phyloP scores from a whole-genome alignment of 1,140 invertebrate genomes.

The Thaumetopoea pityocampa region DNA sequence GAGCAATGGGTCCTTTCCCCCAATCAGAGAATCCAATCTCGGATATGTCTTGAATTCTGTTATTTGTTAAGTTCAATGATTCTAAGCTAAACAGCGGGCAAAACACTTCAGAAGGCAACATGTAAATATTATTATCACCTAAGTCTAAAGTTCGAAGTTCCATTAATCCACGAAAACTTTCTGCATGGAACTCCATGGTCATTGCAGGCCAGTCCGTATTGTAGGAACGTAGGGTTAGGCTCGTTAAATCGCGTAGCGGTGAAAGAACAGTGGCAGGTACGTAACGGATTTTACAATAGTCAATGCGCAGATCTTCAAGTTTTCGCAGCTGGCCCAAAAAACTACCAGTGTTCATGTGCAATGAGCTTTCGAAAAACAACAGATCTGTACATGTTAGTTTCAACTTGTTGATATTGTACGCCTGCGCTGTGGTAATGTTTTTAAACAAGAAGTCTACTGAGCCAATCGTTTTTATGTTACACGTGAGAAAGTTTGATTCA shows the following conservation, averaged over 20 bases:
- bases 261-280: constrained; percentile 83
- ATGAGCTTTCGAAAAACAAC: constrained; percentile 85
- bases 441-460: constrained; percentile 82
- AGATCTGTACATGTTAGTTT: constrained; percentile 87
- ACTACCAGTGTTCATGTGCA: constrained; percentile 79
- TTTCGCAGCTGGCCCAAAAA: constrained; percentile 79
- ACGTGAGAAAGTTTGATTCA: constrained; percentile 79
- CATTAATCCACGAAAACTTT: constrained; percentile 83
- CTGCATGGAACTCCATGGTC: constrained; percentile 84
- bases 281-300: constrained; percentile 87
- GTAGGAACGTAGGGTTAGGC: constrained; percentile 83
- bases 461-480: constrained; percentile 83
- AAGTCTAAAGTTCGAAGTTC: constrained; percentile 84
- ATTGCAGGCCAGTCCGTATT: constrained; percentile 90
- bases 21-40: constrained; percentile 85
- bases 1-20: constrained; percentile 79
- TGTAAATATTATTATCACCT: constrained; percentile 88
- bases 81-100: constrained; percentile 84
- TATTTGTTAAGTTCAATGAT: constrained; percentile 85
- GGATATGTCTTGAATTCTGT: constrained; percentile 85
- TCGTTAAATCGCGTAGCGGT: constrained; percentile 82
- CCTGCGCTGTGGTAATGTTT: constrained; percentile 81
- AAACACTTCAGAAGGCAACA: constrained; percentile 83
- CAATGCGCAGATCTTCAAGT: constrained; percentile 83
- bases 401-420: constrained; percentile 82